phyloP scores from a whole-genome alignment of 2,888 invertebrate genomes.

The Polietes domitor region DNA sequence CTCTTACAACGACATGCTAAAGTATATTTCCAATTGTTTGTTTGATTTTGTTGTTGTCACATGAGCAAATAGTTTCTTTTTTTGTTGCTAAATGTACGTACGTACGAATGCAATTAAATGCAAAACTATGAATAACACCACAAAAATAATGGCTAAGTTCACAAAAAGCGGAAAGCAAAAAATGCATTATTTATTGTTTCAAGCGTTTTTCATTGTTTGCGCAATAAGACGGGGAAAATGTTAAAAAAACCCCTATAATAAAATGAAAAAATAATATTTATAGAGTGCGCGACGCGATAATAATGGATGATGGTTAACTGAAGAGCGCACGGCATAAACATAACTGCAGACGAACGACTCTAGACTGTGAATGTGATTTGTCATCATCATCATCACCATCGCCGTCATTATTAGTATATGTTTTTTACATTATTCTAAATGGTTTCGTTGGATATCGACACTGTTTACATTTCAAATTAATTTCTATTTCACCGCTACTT shows the following conservation, averaged over 20 bases:
- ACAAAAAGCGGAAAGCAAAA: not conserved
- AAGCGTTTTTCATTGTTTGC: not conserved
- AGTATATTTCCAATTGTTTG: too few relatives aligned
- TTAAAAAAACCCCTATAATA: not conserved
- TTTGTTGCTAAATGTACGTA: not conserved
- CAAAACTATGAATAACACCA: not conserved
- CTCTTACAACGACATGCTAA: too few relatives aligned
- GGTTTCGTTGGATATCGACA: not conserved
- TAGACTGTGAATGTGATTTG: not conserved
- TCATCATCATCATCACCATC: not conserved
- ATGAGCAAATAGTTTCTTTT: not conserved
- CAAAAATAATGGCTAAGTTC: not conserved
- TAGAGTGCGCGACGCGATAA: not conserved
- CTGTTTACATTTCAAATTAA: too few relatives aligned
- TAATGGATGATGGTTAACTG: not conserved
- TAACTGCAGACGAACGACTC: not conserved
- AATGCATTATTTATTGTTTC: slow-evolving; percentile 11
- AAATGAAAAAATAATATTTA: slow-evolving; percentile 4
- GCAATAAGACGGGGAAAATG: not conserved
- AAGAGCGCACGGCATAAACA: not conserved
- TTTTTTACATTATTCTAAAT: not conserved
- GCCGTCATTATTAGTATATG: not conserved
- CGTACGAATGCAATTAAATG: not conserved
- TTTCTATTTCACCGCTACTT: too few relatives aligned
- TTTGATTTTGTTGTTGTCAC: too few relatives aligned